Evolutionary conservation across 2,888 invertebrate species (phyloP).

Genomic region (Oscheius myriophilus): DNA sequence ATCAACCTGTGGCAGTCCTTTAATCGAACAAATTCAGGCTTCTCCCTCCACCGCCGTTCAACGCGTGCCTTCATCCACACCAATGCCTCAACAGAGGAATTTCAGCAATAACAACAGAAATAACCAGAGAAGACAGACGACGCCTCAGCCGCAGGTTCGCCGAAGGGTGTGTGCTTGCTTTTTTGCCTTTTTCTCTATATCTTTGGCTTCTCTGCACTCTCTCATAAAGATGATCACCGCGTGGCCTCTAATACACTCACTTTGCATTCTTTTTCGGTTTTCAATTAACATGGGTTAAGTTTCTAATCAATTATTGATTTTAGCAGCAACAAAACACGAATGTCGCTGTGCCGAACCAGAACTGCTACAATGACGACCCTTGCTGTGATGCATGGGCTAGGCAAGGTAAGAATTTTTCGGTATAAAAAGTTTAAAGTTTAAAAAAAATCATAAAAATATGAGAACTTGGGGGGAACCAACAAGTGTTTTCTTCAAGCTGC

Average conservation of each 20-base stretch:
- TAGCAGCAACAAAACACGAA: slow-evolving; percentile 5
- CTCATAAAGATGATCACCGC: not conserved
- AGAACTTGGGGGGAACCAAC: too few relatives aligned
- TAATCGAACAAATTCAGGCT: not conserved
- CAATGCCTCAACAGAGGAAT: too few relatives aligned
- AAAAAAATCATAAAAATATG: not conserved
- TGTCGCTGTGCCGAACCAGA: slow-evolving; percentile 32
- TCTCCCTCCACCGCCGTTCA: too few relatives aligned
- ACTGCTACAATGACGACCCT: slow-evolving; percentile 69
- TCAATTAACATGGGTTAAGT: slow-evolving; percentile 4
- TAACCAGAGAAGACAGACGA: too few relatives aligned
- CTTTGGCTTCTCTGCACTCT: too few relatives aligned
- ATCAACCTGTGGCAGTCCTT: not conserved
- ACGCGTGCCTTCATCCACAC: too few relatives aligned
- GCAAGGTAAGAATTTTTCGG: slow-evolving; percentile 44
- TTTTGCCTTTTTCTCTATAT: too few relatives aligned
- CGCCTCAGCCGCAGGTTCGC: not conserved
- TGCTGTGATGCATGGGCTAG: slow-evolving; percentile 67
- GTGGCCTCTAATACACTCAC: too few relatives aligned
- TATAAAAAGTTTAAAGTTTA: slow-evolving; percentile 36
- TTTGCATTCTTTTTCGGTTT: not conserved
- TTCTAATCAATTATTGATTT: not conserved
- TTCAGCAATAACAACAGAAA: too few relatives aligned
- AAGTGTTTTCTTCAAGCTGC: too few relatives aligned
- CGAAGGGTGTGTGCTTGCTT: not conserved